Evolutionary conservation across 2,113 vertebrate genomes (phyloP).

Genomic region (Cinclus mexicanus): DNA sequence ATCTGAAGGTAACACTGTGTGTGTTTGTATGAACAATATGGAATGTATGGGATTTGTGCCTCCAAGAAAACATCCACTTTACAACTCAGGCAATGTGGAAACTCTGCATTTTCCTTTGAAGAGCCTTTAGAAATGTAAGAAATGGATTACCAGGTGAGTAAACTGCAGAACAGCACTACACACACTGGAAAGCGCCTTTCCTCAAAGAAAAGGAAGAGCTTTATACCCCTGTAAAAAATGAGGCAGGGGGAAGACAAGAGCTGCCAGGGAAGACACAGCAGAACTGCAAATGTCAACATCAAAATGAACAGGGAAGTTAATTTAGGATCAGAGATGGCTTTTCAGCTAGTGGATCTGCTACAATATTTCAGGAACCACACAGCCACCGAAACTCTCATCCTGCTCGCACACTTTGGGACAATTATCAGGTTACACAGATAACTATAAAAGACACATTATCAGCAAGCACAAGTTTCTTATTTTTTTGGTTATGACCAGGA

Average conservation of each 20-base stretch:
- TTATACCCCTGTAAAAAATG: slow-evolving; percentile 8
- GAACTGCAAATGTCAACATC: background rate
- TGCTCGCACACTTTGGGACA: background rate
- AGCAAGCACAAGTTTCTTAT: background rate
- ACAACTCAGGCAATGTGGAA: background rate
- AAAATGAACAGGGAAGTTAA: background rate
- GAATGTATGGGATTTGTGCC: background rate
- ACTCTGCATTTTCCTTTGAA: background rate
- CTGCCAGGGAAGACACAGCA: background rate
- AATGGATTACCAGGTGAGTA: background rate
- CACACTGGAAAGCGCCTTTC: background rate
- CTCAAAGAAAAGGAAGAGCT: background rate
- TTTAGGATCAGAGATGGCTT: background rate
- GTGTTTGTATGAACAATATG: background rate
- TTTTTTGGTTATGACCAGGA: background rate
- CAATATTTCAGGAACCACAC: background rate
- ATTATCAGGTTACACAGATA: background rate
- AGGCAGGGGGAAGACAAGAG: slow-evolving; percentile 17
- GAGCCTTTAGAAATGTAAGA: background rate
- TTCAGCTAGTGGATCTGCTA: background rate
- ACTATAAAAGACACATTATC: background rate
- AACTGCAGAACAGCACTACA: background rate
- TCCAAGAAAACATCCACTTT: background rate
- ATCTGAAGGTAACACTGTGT: background rate
- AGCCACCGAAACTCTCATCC: background rate